Percentiles rank a stretch among this genome's conserved stretches.
Conservation (phyloP, 1,140 invertebrate species). For the Drosophila cardini region DNA sequence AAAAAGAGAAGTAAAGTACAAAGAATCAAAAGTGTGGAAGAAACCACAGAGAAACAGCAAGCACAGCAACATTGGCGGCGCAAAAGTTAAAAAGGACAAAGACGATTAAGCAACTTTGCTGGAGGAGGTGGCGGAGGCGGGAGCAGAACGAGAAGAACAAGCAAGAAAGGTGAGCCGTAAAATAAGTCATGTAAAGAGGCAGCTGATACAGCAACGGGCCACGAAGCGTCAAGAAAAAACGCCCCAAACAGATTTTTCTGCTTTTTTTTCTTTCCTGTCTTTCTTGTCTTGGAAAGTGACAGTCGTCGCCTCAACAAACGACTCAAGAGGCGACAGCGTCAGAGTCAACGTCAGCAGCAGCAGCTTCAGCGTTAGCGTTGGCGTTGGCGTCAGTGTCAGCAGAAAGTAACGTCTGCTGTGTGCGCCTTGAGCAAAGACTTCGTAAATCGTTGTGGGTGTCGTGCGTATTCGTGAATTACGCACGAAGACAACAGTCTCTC, state of each 20-base stretch:
- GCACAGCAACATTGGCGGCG: conserved; percentile 72
- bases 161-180: conserved; percentile 73
- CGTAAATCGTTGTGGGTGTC: conserved; percentile 49
- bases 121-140: conserved; percentile 15
- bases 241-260: conserved; percentile 74
- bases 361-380: conserved; percentile 25
- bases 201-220: conserved; percentile 36
- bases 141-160: conserved; percentile 52
- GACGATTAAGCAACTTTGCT: conserved; percentile 68
- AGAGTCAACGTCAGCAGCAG: conserved; percentile 5
- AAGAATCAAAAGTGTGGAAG: conserved; percentile 44
- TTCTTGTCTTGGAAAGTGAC: conserved; percentile 73
- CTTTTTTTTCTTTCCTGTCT: conserved; percentile 1
- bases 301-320: conserved; percentile 60
- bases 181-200: conserved; percentile 75
- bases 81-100: conserved; percentile 81
- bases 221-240: conserved; percentile 50
- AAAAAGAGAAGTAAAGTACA: background rate
- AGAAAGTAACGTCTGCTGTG: conserved; percentile 7
- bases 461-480: conserved; percentile 43
- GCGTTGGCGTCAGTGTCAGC: background rate
- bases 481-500: conserved; percentile 44
- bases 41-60: conserved; percentile 39
- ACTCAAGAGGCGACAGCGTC: conserved; percentile 47
- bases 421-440: conserved; percentile 54